Base-by-base conservation (phyloP, 2,113 vertebrate genomes). In the Craseonycteris thonglongyai region DNA sequence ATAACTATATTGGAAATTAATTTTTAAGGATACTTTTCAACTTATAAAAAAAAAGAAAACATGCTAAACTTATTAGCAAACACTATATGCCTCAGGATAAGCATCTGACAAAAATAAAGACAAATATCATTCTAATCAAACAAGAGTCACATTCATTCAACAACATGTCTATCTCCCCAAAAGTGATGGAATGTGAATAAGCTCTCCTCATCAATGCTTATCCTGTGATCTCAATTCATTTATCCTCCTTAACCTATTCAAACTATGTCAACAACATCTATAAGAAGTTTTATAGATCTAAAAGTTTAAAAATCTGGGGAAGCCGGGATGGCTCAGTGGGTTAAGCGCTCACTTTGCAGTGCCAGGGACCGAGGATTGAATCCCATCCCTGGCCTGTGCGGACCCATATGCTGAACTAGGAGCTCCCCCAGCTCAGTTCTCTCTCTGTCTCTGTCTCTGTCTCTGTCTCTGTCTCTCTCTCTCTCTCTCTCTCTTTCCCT, bases 1-100 rank as follows among this genome's bases (percentile, higher is more conserved):
- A 92, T 8, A 95, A 91, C 6, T 82, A 86, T 15, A 96, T 75
- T 93, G 56, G 95, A 96, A 92, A 94, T 94, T 88, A 86, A 93
- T 75, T 95, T 88, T 93, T 58, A 85, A 91, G 93, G 13, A 47
- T 58, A 80, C 40, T 61, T 93, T 93, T 72, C 8, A 92, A 33
- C 33, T 82, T 89, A 0, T 83, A 61, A 93, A 90, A 88, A 88
- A 65, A 90, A 69, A 56, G 15, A 90, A 85, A 80, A 74, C 6
- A 86, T 28, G 88, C 8, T 88, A 21, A 90, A 84, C 30, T 30
- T 90, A 56, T 30, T 90, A 56, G 11, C 26, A 81, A 96, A 68
- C 10, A 75, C 80, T 35, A 54, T 38, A 84, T 90, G 63, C 71
- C 6, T 54, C 6, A 96, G 10, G 35, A 45, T 88, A 88, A 93